These are phyloP conservation scores for Aplochiton taeniatus DNA, from an alignment of 2,797 vertebrate genomes.

Conservation along the genomic window DNA sequence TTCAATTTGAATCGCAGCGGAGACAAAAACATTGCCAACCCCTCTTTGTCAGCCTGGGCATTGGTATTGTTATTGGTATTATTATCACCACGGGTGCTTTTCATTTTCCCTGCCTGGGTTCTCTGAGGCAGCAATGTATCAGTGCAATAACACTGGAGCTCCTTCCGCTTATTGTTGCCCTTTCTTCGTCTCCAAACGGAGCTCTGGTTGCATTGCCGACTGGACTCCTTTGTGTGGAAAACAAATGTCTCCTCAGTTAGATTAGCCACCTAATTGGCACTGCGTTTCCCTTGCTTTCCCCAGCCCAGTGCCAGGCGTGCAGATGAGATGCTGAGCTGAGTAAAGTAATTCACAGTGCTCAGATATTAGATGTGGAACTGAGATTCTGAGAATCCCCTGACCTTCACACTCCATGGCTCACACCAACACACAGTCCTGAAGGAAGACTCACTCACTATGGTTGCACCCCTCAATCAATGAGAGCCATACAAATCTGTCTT, in stretches of 20 bases:
- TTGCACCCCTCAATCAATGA: background rate
- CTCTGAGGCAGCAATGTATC: constrained; percentile 6
- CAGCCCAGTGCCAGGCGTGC: constrained; percentile 29
- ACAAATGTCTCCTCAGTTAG: constrained; percentile 53
- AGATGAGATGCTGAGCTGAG: constrained; percentile 29
- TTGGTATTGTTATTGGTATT: constrained; percentile 23
- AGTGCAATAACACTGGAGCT: background rate
- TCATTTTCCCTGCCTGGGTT: constrained; percentile 25
- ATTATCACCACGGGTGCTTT: constrained; percentile 8
- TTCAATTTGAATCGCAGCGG: constrained; percentile 27
- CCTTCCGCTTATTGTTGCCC: constrained; percentile 1
- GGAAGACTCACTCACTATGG: background rate
- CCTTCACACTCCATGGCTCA: background rate
- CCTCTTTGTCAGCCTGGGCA: constrained; percentile 13
- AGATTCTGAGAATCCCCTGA: constrained; percentile 5
- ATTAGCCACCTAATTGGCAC: constrained; percentile 60
- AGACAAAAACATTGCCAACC: constrained; percentile 2
- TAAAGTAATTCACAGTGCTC: constrained; percentile 26
- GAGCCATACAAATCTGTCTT: background rate
- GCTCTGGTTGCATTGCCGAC: constrained; percentile 37
- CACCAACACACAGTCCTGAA: background rate
- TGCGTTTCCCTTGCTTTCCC: constrained; percentile 23
- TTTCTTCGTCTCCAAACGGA: constrained; percentile 30
- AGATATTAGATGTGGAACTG: constrained; percentile 12
- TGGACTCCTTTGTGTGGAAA: constrained; percentile 40